Base-by-base conservation (phyloP, 1,140 invertebrate species). In the Sarcophaga bullata region DNA sequence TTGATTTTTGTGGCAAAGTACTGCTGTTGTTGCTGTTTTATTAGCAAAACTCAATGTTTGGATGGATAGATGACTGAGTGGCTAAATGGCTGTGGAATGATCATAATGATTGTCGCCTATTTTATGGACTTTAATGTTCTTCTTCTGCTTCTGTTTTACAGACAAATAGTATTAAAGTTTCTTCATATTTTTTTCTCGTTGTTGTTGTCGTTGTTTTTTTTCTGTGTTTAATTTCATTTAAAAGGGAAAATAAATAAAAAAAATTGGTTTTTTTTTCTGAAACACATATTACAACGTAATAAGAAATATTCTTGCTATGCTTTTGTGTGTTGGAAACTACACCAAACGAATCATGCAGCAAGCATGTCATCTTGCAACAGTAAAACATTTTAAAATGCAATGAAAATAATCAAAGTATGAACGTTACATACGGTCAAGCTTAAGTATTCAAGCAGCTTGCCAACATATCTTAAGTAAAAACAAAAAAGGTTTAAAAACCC, bases 271-370 rank as follows among this genome's bases (percentile, higher is more conserved):
- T 17, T 17, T 78, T 68, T 68, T 37, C 25, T 4, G 25, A 17
- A 78, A 78, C 75, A 78, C 75, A 78, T 78, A 50, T 78, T 52
- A 19, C 17, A 78, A n/a, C 75, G 75, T 78, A 78, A 78, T 78
- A 78, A 78, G 48, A 78, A 78, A 78, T 78, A 78, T 78, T 78
- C 75, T 78, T 78, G 75, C 75, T 78, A 78, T 78, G 75, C 75
- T 50, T 78, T 78, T 78, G 75, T 68, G 48, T 78, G 75, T 78
- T 52, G 75, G 9, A 78, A 50, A 49, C n/a, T 78, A 49, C 49
- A 78, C 75, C 19, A n/a, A 78, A 78, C 17, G 73, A 76, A 48
- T 76, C 73, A 76, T 48, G 46, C 17, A 47, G 75, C 49, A 78
- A 47, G 73, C 47, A 54, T 72, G 62, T 72, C 62, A 72, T 72